Base-by-base conservation (phyloP, 2,888 invertebrate genomes). In the Rugalucina vietnamica region DNA sequence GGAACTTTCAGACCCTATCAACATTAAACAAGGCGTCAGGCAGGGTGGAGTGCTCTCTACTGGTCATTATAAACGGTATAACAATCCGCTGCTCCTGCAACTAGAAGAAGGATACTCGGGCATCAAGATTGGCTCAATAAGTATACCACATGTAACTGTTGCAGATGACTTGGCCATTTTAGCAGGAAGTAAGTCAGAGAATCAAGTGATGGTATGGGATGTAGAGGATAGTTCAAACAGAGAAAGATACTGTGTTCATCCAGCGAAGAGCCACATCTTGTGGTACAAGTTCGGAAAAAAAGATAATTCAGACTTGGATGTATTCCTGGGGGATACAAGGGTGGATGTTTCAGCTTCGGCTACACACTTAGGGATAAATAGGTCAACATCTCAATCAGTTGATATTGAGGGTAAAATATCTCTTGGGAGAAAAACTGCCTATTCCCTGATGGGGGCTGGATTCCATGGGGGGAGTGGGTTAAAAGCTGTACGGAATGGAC, bases 1-100 rank as follows among this genome's bases (percentile, higher is more conserved):
- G 1, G 60, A 60, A 27, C 29, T 60, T 3, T 60, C 60, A 27
- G 27, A 60, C 29, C 60, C 27, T 32, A 71, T 39, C 37, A 37
- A 39, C 27, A 71, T 71, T 37, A 71, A 24, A 39, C 71, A 71
- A 37, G 29, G 60, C 21, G 29, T 60, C 29, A 24, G 60, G 8
- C 60, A 60, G 39, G 37, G 71, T 71, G 71, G 71, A 71, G 37
- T 71, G 21, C 36, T 71, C 27, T 71, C 71, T 27, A 71, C 37
- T 10, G 27, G 37, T 12, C 71, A 71, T 24, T 71, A 36, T 39
- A 71, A 71, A 24, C 36, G 71, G 71, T 71, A 71, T 27, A 60
- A 60, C 29, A 60, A 60, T 32, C 27, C 5, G 24, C 21, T 60
- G 60, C 37, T 27, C 5, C 60, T 60, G 29, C 60, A 60, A 18